Base-by-base conservation (phyloP, 53 echinoderm and acorn worm genomes). In the Stichopus horrens region DNA sequence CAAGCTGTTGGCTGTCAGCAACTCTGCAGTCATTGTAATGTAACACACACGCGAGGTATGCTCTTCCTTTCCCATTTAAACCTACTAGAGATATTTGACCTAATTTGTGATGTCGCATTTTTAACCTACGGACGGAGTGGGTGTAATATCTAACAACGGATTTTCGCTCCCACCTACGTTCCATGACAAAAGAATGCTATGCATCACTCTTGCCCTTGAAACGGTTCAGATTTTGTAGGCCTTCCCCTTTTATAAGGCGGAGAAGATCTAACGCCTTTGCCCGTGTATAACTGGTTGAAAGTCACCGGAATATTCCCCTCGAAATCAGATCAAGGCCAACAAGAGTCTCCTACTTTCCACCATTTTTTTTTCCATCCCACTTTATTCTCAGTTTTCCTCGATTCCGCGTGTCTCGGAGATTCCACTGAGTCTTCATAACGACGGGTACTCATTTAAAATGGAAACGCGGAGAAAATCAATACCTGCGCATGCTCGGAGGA, bases 381-480 rank as follows among this genome's bases (percentile, higher is more conserved):
- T 37, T 37, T 37, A 37, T 37, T 37, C 37, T 37, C 37, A 37
- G 37, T 37, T 37, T 37, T 2, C 37, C 37, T 37, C 37, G 37
- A 37, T 37, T 37, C 37, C 37, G 37, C 37, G 37, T 37, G 37
- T 37, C 71, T 71, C 18, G 4, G 71, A 71, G 14, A 71, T 71
- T 71, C n/a, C 18, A 71, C 18, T n/a, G 4, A 71, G 16, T 71
- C 5, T 20, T 20, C 18, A 71, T 71, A 7, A 16, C 14, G 71
- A 18, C 71, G 16, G 71, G 19, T 20, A 16, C 81, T 58, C 58
- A 58, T 58, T 81, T 81, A 81, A 81, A 56, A 81, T 81, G 81
- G 58, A 81, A 53, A 81, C 81, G 81, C 81, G 81, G 56, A 22
- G 58, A 81, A 81, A 56, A 57, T 81, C 81, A 54, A 58, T 58